phyloP scores from a whole-genome alignment of 2,888 invertebrate species.

The Philaethria dido region DNA sequence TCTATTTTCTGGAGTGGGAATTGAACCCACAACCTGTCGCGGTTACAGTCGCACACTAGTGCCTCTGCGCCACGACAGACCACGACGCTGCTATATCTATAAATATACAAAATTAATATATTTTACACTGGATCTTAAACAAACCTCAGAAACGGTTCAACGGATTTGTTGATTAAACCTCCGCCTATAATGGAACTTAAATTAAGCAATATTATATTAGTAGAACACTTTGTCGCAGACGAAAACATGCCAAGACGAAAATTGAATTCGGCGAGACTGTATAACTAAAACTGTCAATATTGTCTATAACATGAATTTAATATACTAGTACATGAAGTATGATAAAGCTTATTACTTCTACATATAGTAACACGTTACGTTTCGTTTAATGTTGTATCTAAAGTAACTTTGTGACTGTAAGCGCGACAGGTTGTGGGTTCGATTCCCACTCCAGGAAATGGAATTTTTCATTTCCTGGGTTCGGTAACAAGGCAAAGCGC shows the following conservation, averaged over 20 bases:
- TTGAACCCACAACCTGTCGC: no score
- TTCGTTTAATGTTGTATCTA: not conserved
- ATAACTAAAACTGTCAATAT: conserved; percentile 17
- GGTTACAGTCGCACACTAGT: no score
- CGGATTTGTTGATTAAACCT: conserved; percentile 48
- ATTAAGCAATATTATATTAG: conserved; percentile 21
- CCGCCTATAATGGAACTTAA: conserved; percentile 50
- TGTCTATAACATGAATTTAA: conserved; percentile 4
- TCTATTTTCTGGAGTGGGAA: no score
- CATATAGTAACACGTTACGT: not conserved
- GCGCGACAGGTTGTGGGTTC: no score
- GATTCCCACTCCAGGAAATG: no score
- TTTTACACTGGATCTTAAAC: not conserved
- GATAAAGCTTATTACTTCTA: not conserved
- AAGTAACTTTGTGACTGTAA: not conserved
- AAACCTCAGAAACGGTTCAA: conserved; percentile 14
- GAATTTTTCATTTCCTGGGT: no score
- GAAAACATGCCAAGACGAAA: not conserved
- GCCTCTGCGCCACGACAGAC: no score
- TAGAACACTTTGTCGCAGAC: conserved; percentile 18
- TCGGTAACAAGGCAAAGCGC: no score
- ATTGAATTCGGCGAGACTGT: conserved; percentile 18
- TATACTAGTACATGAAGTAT: not conserved
- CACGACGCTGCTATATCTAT: no score
- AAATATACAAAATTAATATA: no score